Conservation (phyloP, 2,888 invertebrate species). For the Homarus gammarus region DNA sequence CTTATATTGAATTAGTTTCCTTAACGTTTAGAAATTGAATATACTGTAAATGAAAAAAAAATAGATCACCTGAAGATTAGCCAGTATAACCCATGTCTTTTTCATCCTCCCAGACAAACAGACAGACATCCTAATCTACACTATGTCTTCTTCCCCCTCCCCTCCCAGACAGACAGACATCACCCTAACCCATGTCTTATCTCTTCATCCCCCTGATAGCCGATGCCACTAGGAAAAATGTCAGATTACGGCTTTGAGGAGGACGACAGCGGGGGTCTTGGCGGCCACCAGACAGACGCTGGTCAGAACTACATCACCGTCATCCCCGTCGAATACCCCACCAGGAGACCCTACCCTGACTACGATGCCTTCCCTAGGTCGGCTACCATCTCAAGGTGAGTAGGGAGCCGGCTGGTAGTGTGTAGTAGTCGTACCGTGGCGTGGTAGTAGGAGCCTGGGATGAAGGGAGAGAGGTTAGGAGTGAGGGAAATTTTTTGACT, state of each 20-base stretch:
- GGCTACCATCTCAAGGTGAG: conserved; percentile 75
- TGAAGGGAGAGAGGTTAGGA: conserved; percentile 1
- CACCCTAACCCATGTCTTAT: too few relatives aligned
- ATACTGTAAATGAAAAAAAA: too few relatives aligned
- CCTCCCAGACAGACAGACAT: too few relatives aligned
- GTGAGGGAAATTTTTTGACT: too few relatives aligned
- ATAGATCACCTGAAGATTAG: too few relatives aligned
- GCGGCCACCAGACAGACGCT: conserved; percentile 75
- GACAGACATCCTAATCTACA: too few relatives aligned
- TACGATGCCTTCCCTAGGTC: conserved; percentile 76
- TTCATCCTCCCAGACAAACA: too few relatives aligned
- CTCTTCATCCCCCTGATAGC: conserved; percentile 35
- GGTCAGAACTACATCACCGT: conserved; percentile 76
- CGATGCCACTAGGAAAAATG: conserved; percentile 74
- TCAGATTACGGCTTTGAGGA: conserved; percentile 74
- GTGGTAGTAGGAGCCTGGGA: not conserved
- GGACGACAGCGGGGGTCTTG: conserved; percentile 65
- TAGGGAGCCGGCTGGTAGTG: not conserved
- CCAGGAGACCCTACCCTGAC: conserved; percentile 66
- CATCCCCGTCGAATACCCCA: conserved; percentile 76
- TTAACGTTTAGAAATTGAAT: too few relatives aligned
- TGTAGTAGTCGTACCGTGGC: not conserved
- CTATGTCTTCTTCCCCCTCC: too few relatives aligned
- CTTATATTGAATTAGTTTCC: too few relatives aligned
- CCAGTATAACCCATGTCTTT: too few relatives aligned